These are phyloP conservation scores for Plemyria rubiginata DNA, from an alignment of 2,888 invertebrate genomes.

Conservation along the genomic window DNA sequence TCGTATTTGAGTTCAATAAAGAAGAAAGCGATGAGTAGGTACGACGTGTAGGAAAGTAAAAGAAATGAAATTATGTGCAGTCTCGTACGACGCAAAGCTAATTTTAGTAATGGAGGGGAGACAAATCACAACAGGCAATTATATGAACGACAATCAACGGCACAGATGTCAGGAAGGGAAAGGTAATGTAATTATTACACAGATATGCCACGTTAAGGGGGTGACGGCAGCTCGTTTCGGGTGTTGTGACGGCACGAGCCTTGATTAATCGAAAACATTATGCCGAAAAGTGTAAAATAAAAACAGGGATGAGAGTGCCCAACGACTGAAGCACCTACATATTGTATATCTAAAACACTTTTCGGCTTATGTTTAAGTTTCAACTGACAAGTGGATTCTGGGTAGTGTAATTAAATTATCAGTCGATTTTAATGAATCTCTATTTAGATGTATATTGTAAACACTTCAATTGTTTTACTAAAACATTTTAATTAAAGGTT, in stretches of 20 bases:
- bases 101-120: conserved; percentile 25
- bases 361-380: background rate
- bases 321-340: background rate
- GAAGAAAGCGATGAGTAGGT: background rate
- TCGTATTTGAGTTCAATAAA: background rate
- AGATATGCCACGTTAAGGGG: conserved; percentile 66
- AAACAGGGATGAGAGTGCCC: background rate
- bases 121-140: conserved; percentile 62
- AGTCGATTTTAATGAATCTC: background rate
- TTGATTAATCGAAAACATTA: conserved; percentile 42
- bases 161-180: conserved; percentile 73
- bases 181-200: conserved; percentile 73
- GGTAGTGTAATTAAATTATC: background rate
- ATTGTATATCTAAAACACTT: too few species aligned
- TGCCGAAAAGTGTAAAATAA: conserved; percentile 9
- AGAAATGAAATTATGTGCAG: conserved; percentile 30
- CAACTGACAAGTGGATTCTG: background rate
- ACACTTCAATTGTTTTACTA: too few species aligned
- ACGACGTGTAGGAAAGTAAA: conserved; percentile 15
- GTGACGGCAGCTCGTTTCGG: conserved; percentile 18
- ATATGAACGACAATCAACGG: conserved; percentile 79
- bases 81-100: conserved; percentile 9
- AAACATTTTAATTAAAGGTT: background rate
- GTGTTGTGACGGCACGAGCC: conserved; percentile 11
- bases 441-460: background rate